A percentile compares a stretch with the other conserved stretches of the same genome.
These are phyloP conservation scores for Nettapus auritus DNA, from an alignment of 2,113 vertebrate species.

Conservation along the genomic window DNA sequence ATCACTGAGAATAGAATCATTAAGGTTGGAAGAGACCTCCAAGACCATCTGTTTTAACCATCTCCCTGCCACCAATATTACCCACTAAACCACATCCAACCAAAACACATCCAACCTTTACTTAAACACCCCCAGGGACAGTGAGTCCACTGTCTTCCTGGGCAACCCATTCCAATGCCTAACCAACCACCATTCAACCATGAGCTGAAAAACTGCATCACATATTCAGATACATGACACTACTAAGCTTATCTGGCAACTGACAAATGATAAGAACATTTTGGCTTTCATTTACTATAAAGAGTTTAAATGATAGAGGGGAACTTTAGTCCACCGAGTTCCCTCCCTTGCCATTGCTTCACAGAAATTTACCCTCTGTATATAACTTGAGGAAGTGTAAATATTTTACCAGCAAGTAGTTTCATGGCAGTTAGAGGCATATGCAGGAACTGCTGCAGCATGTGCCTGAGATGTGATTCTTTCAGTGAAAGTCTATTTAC, in stretches of 20 bases:
- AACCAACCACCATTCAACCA: background rate
- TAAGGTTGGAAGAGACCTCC: too few relatives aligned
- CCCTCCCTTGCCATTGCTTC: background rate
- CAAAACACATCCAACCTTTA: too few relatives aligned
- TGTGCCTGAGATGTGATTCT: slow-evolving; percentile 36
- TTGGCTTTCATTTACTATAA: background rate
- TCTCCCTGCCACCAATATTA: too few relatives aligned
- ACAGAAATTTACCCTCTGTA: background rate
- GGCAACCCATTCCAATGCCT: too few relatives aligned
- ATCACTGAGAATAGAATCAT: background rate
- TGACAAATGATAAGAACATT: background rate
- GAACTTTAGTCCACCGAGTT: background rate
- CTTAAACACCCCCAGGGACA: too few relatives aligned
- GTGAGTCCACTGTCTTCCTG: too few relatives aligned
- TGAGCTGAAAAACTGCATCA: background rate
- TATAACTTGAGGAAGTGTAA: background rate
- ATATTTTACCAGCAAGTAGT: background rate
- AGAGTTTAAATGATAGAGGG: background rate
- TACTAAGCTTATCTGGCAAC: background rate
- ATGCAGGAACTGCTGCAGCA: slow-evolving; percentile 16
- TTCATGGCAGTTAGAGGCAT: background rate
- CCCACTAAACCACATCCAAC: too few relatives aligned
- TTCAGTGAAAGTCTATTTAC: slow-evolving; percentile 41
- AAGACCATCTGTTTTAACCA: too few relatives aligned
- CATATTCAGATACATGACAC: background rate